Conservation (phyloP, 35 echinoderm and acorn worm species). For the Hemicentrotus pulcherrimus region DNA sequence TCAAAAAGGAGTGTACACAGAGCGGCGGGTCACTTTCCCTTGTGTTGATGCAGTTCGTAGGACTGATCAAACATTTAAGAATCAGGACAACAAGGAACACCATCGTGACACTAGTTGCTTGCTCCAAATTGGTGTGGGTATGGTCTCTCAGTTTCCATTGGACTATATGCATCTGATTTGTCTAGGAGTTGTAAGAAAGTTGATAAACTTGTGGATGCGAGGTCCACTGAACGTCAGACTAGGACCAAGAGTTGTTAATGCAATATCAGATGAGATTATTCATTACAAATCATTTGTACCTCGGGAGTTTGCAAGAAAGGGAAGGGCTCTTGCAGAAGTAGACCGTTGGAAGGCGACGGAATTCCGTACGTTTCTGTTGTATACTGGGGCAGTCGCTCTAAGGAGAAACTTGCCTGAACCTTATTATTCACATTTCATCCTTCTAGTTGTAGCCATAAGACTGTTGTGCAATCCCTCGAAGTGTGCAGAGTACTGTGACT, state of each 20-base stretch:
- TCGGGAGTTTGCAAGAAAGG: conserved; percentile 66
- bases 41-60: conserved; percentile 26
- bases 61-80: conserved; percentile 60
- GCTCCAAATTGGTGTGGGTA: conserved; percentile 17
- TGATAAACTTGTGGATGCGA: conserved; percentile 67
- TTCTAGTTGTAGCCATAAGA: conserved; percentile 57
- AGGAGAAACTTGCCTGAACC: conserved; percentile 34
- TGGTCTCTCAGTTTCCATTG: conserved; percentile 67
- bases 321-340: conserved; percentile 58
- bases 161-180: conserved; percentile 87
- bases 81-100: conserved; percentile 56
- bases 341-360: conserved; percentile 76
- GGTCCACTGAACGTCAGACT: conserved; percentile 55
- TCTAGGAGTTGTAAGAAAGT: conserved; percentile 63
- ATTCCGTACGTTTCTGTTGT: conserved; percentile 68
- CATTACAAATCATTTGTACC: conserved; percentile 56
- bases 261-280: conserved; percentile 58
- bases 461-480: conserved; percentile 71
- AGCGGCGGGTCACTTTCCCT: conserved; percentile 66
- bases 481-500: conserved; percentile 50
- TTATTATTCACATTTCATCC: conserved; percentile 59
- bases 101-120: conserved; percentile 54
- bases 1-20: conserved; percentile 38
- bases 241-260: background rate
- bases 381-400: conserved; percentile 64